Evolutionary conservation across 2,113 vertebrate genomes (phyloP), one percentile per base, ranked within the genome.

Genomic region (Xenotilapia flavipinnis): DNA sequence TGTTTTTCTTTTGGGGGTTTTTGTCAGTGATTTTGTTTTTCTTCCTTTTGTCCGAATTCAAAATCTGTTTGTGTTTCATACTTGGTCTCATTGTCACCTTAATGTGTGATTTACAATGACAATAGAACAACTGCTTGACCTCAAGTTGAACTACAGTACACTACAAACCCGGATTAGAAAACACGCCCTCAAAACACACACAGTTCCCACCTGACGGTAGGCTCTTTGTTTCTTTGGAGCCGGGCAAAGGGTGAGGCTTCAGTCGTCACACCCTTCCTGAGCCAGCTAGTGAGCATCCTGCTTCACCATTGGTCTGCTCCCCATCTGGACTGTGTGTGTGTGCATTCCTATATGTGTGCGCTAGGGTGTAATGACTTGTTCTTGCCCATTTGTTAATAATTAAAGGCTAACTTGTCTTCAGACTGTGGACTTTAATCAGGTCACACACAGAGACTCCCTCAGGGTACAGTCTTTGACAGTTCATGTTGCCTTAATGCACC

Each of bases 341-440:
- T 54, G 70, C 56, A 75, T 84, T 86, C 77, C 70, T 65, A 55
- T 54, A 65, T 54, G 86, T 85, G 79, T 49, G 75, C n/a, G 9
- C 17, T 68, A 8, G 84, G 79, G 87, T 82, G 83, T 86, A 83
- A 91, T 85, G 42, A 53, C 84, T 81, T 87, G 40, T 87, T 83
- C 60, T 86, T 81, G 13, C 56, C 75, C 89, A 88, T 94, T 95
- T 93, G 94, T 95, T 95, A 95, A 95, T 95, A 94, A 95, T 95
- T 95, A 95, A 92, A 95, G 91, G 89, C 89, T 82, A 90, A 90
- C 89, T 87, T 92, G 87, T 94, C 91, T 93, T 86, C 89, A 89
- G 86, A 91, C 85, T 92, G 82, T 94, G 92, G 91, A 95, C 94
- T 94, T 95, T 93, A 91, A 92, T 92, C 92, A 90, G 89, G 89